Conservation (phyloP, 2,888 invertebrate species). For the Agrilus biguttatus region DNA sequence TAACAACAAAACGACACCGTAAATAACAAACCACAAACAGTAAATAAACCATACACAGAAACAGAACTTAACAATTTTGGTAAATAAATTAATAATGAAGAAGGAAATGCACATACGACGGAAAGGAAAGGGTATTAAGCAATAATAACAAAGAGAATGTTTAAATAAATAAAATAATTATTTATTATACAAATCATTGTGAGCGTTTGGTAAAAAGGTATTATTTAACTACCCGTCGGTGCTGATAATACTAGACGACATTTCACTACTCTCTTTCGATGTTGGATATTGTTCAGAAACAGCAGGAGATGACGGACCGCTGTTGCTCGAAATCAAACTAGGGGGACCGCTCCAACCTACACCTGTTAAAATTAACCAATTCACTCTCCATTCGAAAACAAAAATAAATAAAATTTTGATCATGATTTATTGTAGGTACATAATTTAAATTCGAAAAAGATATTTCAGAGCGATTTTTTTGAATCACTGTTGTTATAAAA, state of each 20-base stretch:
- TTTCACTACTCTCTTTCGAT: slow-evolving; percentile 43
- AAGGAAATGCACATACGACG: not conserved
- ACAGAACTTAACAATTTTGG: not conserved
- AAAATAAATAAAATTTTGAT: too few relatives aligned
- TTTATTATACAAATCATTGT: slow-evolving; percentile 7
- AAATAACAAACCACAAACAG: too few relatives aligned
- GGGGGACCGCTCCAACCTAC: slow-evolving; percentile 76
- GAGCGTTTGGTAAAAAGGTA: slow-evolving; percentile 7
- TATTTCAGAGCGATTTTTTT: too few relatives aligned
- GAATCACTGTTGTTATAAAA: too few relatives aligned
- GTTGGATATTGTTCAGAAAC: slow-evolving; percentile 42
- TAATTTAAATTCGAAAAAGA: too few relatives aligned
- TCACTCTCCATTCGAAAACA: not conserved
- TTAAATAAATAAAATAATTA: slow-evolving; percentile 5
- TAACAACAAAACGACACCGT: not conserved
- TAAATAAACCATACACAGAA: slow-evolving; percentile 1
- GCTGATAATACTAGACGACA: slow-evolving; percentile 45
- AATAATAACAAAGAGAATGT: not conserved
- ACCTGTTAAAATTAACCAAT: slow-evolving; percentile 16
- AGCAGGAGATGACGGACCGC: slow-evolving; percentile 70
- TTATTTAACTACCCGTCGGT: slow-evolving; percentile 40
- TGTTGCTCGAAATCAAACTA: slow-evolving; percentile 64
- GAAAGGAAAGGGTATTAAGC: not conserved
- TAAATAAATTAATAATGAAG: not conserved
- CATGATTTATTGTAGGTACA: too few relatives aligned